A percentile compares a stretch with the other conserved stretches of the same genome.
Evolutionary conservation across 1,140 invertebrate species (phyloP).

Genomic region (Battus philenor): DNA sequence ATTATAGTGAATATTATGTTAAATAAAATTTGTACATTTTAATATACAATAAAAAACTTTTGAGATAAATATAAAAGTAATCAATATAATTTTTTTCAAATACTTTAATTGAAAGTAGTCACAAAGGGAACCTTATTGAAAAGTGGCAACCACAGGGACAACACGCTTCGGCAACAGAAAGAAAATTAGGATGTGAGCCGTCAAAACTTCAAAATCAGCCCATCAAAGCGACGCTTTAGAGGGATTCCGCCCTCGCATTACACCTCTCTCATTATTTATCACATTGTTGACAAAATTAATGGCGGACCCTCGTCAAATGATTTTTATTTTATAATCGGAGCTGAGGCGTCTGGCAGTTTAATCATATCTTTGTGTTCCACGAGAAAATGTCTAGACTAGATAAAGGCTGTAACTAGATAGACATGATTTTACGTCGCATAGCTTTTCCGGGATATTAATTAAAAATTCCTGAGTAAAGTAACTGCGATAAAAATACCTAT

Average conservation of each 20-base stretch:
- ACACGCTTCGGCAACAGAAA: slow-evolving; percentile 38
- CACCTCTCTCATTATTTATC: slow-evolving; percentile 74
- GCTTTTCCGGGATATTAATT: too few relatives aligned
- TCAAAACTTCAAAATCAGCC: slow-evolving; percentile 68
- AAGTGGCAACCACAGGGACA: slow-evolving; percentile 43
- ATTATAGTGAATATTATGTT: too few relatives aligned
- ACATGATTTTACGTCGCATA: too few relatives aligned
- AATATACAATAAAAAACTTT: too few relatives aligned
- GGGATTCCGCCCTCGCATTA: slow-evolving; percentile 66
- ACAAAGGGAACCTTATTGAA: slow-evolving; percentile 54
- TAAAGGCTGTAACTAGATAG: background rate
- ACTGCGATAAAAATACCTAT: too few relatives aligned
- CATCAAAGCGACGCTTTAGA: slow-evolving; percentile 55
- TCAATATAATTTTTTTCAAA: too few relatives aligned
- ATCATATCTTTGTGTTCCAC: slow-evolving; percentile 63
- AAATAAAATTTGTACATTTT: too few relatives aligned
- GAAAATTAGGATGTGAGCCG: slow-evolving; percentile 70
- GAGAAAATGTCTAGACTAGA: slow-evolving; percentile 23
- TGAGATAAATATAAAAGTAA: too few relatives aligned
- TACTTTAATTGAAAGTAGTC: too few relatives aligned
- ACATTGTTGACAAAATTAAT: slow-evolving; percentile 74
- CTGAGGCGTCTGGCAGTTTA: slow-evolving; percentile 65
- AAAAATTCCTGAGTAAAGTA: too few relatives aligned
- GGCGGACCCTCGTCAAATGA: slow-evolving; percentile 71
- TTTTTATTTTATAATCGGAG: slow-evolving; percentile 73